These are phyloP conservation scores for Pedetes capensis DNA, from an alignment of 2,113 vertebrate species.

Conservation along the genomic window DNA sequence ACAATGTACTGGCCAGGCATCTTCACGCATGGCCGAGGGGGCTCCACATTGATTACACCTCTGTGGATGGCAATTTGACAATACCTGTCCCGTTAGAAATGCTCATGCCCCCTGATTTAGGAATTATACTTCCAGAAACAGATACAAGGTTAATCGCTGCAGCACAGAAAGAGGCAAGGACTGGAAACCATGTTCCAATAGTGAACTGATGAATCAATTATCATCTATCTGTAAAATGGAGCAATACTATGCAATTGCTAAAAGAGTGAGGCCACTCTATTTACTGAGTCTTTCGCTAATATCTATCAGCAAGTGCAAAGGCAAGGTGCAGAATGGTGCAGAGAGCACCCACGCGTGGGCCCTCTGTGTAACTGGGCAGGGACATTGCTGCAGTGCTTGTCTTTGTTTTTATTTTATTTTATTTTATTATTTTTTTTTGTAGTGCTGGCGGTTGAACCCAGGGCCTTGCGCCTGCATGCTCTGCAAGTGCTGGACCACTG, in stretches of 20 bases:
- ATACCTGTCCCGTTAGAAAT: neutral
- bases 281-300: rapidly evolving
- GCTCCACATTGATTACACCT: neutral
- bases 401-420: too few species aligned
- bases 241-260: rapidly evolving
- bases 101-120: neutral
- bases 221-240: rapidly evolving
- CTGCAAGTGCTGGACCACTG: too few species aligned
- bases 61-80: neutral
- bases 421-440: too few species aligned
- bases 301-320: rapidly evolving
- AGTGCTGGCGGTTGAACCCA: too few species aligned
- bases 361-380: too few species aligned
- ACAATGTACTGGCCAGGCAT: rapidly evolving
- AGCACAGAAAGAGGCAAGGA: neutral
- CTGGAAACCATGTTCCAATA: neutral
- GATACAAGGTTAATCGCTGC: neutral
- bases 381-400: too few species aligned
- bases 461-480: too few species aligned
- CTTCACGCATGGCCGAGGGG: rapidly evolving
- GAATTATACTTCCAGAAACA: neutral
- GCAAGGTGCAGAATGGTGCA: neutral
- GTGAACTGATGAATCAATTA: neutral
- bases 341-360: too few species aligned
- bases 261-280: neutral